Evolutionary conservation across 2,797 vertebrate species (phyloP).

Genomic region (Myripristis jacobus): DNA sequence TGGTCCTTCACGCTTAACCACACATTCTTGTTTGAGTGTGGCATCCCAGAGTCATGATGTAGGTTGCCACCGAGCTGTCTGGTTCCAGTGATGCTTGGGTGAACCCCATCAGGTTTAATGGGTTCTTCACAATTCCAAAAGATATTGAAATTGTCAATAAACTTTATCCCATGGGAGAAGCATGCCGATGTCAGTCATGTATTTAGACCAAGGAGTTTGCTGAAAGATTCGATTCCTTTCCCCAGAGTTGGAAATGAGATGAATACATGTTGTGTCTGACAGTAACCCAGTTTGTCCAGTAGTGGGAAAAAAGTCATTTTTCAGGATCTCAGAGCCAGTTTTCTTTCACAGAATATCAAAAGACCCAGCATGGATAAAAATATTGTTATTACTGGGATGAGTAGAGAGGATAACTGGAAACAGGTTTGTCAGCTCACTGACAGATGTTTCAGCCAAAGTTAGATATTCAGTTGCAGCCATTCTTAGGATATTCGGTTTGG

Average conservation of each 20-base stretch:
- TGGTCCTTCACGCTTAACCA: conserved; percentile 18
- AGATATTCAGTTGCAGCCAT: too few relatives aligned
- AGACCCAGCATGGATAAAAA: conserved; percentile 14
- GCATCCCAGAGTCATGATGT: conserved; percentile 1
- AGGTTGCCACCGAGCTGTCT: background rate
- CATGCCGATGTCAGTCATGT: background rate
- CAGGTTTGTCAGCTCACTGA: too few relatives aligned
- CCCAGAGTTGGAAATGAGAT: background rate
- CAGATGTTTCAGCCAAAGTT: too few relatives aligned
- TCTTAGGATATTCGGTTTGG: too few relatives aligned
- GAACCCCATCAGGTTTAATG: background rate
- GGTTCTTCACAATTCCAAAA: background rate
- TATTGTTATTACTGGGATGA: too few relatives aligned
- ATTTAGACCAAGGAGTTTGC: conserved; percentile 10
- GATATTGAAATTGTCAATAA: conserved; percentile 16
- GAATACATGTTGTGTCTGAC: background rate
- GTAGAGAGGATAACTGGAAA: too few relatives aligned
- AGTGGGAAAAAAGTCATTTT: background rate
- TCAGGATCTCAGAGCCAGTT: conserved; percentile 18
- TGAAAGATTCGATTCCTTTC: conserved; percentile 4
- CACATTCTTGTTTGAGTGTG: conserved; percentile 4
- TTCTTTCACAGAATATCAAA: conserved; percentile 8
- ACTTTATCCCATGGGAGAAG: background rate
- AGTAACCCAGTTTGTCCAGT: background rate
- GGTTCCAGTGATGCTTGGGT: conserved; percentile 7